phyloP scores from a whole-genome alignment of 2,888 invertebrate species.

The Leptinotarsa rubiginosa region DNA sequence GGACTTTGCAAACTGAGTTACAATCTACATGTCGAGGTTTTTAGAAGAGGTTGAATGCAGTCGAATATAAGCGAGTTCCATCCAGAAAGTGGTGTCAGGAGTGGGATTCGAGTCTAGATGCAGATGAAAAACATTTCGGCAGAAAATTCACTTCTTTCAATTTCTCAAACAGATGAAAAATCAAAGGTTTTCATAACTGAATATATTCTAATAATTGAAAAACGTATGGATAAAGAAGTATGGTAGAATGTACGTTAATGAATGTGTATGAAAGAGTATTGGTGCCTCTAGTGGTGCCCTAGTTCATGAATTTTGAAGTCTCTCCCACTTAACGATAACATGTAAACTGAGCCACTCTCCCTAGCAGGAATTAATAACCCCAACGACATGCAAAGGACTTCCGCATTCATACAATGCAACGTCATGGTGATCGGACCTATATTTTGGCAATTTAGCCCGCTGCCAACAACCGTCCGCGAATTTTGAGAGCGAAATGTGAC shows the following conservation, averaged over 20 bases:
- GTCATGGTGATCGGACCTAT: conserved; percentile 31
- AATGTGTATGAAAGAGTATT: no score
- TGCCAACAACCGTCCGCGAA: conserved; percentile 53
- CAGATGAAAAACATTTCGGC: no score
- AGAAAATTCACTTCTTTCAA: no score
- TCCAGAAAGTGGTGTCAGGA: neutral
- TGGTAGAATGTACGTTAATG: no score
- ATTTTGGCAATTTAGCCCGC: conserved; percentile 33
- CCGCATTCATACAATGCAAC: conserved; percentile 16
- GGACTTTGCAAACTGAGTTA: conserved; percentile 34
- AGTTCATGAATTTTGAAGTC: no score
- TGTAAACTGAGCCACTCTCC: neutral
- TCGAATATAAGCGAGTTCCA: neutral
- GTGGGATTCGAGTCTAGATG: neutral
- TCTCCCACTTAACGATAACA: no score
- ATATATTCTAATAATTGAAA: no score
- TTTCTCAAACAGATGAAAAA: no score
- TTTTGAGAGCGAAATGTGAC: conserved; percentile 59
- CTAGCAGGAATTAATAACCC: conserved; percentile 1
- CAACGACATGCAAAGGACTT: conserved; percentile 1
- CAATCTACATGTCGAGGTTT: conserved; percentile 13
- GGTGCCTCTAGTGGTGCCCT: no score
- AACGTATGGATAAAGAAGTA: no score
- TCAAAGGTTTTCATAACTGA: no score
- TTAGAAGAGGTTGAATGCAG: neutral